A percentile compares a stretch with the other conserved stretches of the same genome.
Conservation (phyloP, 2,888 invertebrate genomes). For the Oscheius sp. region DNA sequence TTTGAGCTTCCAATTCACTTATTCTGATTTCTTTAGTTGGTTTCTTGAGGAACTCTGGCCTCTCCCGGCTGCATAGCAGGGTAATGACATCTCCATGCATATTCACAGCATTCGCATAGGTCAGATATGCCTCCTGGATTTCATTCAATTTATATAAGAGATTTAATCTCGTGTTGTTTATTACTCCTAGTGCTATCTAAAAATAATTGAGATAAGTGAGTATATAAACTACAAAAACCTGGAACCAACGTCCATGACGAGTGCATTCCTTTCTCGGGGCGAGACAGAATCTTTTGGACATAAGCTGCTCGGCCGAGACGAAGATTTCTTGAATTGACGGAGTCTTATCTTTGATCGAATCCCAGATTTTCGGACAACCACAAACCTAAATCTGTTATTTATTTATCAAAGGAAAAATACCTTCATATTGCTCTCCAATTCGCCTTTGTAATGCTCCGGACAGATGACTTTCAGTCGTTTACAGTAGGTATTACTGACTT, state of each 20-base stretch:
- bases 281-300: conserved; percentile 49
- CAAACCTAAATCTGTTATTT: conserved; percentile 33
- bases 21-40: too few relatives aligned
- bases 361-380: conserved; percentile 49
- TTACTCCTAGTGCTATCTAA: conserved; percentile 49
- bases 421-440: conserved; percentile 69
- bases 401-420: conserved; percentile 11
- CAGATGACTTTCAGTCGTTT: conserved; percentile 92
- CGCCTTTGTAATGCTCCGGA: conserved; percentile 95
- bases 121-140: conserved; percentile 39
- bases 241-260: conserved; percentile 56
- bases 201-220: background rate
- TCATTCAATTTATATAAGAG: conserved; percentile 50
- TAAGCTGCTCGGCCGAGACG: conserved; percentile 14
- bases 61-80: conserved; percentile 42
- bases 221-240: conserved; percentile 27
- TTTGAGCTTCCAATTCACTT: too few relatives aligned
- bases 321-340: conserved; percentile 22
- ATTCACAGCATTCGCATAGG: conserved; percentile 3
- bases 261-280: conserved; percentile 38
- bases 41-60: too few relatives aligned
- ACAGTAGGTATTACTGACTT: conserved; percentile 83
- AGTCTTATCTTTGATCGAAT: conserved; percentile 1
- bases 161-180: conserved; percentile 54
- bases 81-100: conserved; percentile 43